Percentiles rank a stretch among this genome's conserved stretches.
Evolutionary conservation across 2,113 vertebrate species (phyloP).

Genomic region (Pelmatolapia mariae): DNA sequence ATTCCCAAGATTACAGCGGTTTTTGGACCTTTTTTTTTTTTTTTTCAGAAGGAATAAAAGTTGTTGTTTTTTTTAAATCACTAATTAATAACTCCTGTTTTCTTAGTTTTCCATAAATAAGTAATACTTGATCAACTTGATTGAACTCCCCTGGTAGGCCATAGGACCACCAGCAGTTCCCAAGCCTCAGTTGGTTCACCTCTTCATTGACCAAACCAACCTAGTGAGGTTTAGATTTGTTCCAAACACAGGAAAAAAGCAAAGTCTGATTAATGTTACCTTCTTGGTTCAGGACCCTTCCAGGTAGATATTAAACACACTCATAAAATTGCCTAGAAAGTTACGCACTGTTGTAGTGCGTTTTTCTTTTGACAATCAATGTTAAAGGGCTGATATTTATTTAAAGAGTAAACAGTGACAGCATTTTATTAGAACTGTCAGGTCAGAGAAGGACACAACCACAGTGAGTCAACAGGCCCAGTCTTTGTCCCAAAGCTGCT

Average conservation of each 20-base stretch:
- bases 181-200: neutral
- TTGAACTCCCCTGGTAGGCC: neutral
- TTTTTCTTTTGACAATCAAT: too few relatives aligned
- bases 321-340: neutral
- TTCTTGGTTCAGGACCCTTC: neutral
- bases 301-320: neutral
- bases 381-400: neutral
- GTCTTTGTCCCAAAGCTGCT: neutral
- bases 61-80: neutral
- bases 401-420: neutral
- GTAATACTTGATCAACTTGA: neutral
- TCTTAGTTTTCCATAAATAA: neutral
- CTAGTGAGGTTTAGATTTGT: neutral
- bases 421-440: neutral
- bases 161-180: neutral
- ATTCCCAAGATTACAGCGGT: neutral
- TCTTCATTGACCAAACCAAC: neutral
- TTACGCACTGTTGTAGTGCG: neutral
- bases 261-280: neutral
- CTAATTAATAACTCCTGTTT: neutral
- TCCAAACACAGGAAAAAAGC: neutral
- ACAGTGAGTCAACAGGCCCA: neutral
- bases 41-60: neutral
- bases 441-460: neutral
- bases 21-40: neutral